Base-by-base conservation (phyloP, 2,888 invertebrate species). In the Taenaris catops region DNA sequence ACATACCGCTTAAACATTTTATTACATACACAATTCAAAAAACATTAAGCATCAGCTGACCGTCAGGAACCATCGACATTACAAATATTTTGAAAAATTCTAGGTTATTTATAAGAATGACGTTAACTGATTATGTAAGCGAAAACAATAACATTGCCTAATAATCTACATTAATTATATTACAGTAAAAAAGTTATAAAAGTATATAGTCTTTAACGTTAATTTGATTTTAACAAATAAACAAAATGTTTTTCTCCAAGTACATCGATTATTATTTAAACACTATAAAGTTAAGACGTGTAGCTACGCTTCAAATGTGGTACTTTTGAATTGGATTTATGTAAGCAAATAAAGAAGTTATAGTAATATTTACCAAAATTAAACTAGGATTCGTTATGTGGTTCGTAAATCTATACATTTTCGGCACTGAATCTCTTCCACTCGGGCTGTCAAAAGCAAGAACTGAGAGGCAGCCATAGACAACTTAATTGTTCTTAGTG, bases 341-440 rank as follows among this genome's bases (percentile, higher is more conserved):
- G n/a, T n/a, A n/a, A n/a, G n/a, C n/a, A 14, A 2, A 14, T 14
- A 4, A 14, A 14, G 14, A 3, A 14, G 4, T 3, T 14, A 14
- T 3, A 14, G 1, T 8, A 14, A 28, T 28, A 75, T 74, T 41
- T 69, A 81, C 81, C 75, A 84, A 69, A 58, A 81, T 61, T 52
- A 83, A 66, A 60, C 69, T 73, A 54, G 70, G 45, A 66, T 74
- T 79, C 48, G 70, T 44, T 66, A 86, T 61, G 65, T 73, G 67
- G 49, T 69, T 78, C 44, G 75, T 69, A 66, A 86, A 75, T 83
- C 71, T 80, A 46, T 73, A 80, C 86, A 86, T 86, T 83, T 84
- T 83, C 74, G 73, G 70, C 69, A 72, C 64, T 49, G 63, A 71
- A 70, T 61, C 63, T 67, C 69, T 59, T 66, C 58, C 63, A 64